Base-by-base conservation (phyloP, 2,888 invertebrate species). In the Nowickia ferox region DNA sequence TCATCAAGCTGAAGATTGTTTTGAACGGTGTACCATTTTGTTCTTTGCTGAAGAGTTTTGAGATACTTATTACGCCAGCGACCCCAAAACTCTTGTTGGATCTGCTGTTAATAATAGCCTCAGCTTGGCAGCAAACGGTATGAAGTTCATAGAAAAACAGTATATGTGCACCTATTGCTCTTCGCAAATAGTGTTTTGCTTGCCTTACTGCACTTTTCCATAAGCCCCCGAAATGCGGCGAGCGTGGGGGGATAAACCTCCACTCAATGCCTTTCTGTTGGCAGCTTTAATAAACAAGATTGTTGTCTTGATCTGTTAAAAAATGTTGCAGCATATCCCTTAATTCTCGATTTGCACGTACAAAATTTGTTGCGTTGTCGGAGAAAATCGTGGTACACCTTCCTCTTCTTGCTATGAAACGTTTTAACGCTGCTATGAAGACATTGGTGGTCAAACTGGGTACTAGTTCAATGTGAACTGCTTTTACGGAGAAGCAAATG, bases 21-120 rank as follows among this genome's bases (percentile, higher is more conserved):
- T 13, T 55, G 30, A 2, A 11, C 13, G 9, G 38, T 42, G 2
- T n/a, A 55, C 84, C 84, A 84, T 13, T 76, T 84, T 46, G 66
- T 57, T 51, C 65, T 63, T 19, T 48, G 53, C 65, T 80, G 82
- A 2, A 82, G n/a, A 9, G 55, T 19, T 59, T 83, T 83, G 1
- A 80, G 17, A 51, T 79, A 77, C 22, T 83, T 75, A 55, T 42
- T 72, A 4, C 72, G 72, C 78, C 82, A 82, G 13, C 81, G 72
- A n/a, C 74, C 63, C 85, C 79, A 82, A 63, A 82, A 83, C n/a
- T 84, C n/a, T 66, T 84, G n/a, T n/a, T n/a, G n/a, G n/a, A n/a
- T n/a, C n/a, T 55, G 46, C 72, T 84, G 22, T 74, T 81, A 9
- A 84, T 61, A 30, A 30, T 30, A 30, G 30, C 30, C 30, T 30